phyloP scores from a whole-genome alignment of 2,888 invertebrate species.

The Cyaniris semiargus region DNA sequence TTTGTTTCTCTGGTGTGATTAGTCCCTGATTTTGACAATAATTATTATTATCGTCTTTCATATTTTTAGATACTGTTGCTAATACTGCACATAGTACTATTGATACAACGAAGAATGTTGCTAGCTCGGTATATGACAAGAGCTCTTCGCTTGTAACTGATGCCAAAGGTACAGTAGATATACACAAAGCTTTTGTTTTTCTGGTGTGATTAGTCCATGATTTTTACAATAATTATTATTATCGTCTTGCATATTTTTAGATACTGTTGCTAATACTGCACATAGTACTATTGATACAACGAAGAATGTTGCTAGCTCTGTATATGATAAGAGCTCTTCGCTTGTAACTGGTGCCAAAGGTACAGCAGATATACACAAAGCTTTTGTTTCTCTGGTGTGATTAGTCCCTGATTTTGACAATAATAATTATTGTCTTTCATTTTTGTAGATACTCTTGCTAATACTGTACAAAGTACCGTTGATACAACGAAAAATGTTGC shows the following conservation, averaged over 20 bases:
- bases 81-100: constrained; percentile 45
- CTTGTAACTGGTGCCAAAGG: constrained; percentile 51
- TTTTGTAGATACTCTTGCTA: constrained; percentile 44
- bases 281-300: constrained; percentile 54
- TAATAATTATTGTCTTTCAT: too few relatives aligned
- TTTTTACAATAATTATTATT: too few relatives aligned
- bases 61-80: background rate
- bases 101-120: constrained; percentile 47
- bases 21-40: background rate
- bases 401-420: background rate
- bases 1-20: background rate
- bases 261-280: constrained; percentile 54
- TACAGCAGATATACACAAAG: constrained; percentile 23
- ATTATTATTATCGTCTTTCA: background rate
- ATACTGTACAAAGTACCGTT: constrained; percentile 46
- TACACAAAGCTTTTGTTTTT: background rate
- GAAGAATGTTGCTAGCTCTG: constrained; percentile 53
- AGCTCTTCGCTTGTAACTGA: constrained; percentile 46
- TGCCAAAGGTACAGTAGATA: constrained; percentile 43
- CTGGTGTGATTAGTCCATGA: constrained; percentile 29
- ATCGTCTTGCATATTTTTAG: constrained; percentile 45
- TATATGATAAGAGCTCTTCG: constrained; percentile 54
- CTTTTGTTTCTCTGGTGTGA: background rate
- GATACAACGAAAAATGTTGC: constrained; percentile 51
- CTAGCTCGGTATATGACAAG: constrained; percentile 50